Base-by-base conservation (phyloP, 2,888 invertebrate species). In the Orchestes rusci region DNA sequence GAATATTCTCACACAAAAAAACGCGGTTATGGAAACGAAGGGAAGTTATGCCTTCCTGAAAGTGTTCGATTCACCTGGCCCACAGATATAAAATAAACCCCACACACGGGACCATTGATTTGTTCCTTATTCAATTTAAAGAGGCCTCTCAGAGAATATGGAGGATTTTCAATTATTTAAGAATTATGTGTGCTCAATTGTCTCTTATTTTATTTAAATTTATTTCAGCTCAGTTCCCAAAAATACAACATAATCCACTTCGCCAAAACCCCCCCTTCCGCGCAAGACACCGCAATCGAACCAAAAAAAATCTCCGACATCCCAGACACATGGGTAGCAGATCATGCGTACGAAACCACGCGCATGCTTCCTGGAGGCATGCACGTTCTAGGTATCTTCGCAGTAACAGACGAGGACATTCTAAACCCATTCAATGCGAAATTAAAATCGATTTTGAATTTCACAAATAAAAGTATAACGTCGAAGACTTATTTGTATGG, bases 281-380 rank as follows among this genome's bases (percentile, higher is more conserved):
- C 18, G 12, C 64, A 68, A 3, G 68, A 69, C 45, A 67, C 69
- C 54, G 60, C 64, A 45, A 53, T 42, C 10, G 52, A 53, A 34
- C 52, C 41, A 13, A 43, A 43, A 42, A n/a, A 41, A 7, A 16
- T 45, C 2, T 71, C 70, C 55, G 76, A 74, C 50, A 71, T 84
- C 39, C 77, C 80, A 17, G 82, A 84, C 51, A 72, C 70, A 38
- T 81, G 81, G 79, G 74, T 86, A 2, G 80, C 81, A 1, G 84
- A 87, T 60, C 90, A 92, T 71, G 88, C 89, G 29, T 80, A 82
- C 64, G 85, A 88, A 73, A 86, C 89, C 1, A 83, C 84, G 2
- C 78, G 89, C 67, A 92, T 93, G 91, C 70, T 93, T 49, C 88
- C 92, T 20, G 94, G 93, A 30, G 93, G 92, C 33, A 80, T 92